These are phyloP conservation scores for Cydia splendana DNA, from an alignment of 1,140 invertebrate species.

Conservation along the genomic window DNA sequence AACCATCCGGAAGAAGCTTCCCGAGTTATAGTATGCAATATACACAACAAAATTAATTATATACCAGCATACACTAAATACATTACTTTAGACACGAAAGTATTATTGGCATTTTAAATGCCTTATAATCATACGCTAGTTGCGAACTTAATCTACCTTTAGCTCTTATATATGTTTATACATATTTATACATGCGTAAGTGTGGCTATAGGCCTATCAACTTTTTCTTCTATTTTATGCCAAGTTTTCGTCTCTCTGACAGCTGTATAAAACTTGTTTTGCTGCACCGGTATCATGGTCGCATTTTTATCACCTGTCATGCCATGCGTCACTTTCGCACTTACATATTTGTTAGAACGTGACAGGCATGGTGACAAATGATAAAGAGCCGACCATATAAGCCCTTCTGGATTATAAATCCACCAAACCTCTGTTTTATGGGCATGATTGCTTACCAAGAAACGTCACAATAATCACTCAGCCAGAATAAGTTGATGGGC, in stretches of 20 bases:
- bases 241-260: neutral
- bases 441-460: neutral
- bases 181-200: slow-evolving; percentile 31
- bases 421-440: neutral
- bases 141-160: slow-evolving; percentile 26
- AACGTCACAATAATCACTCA: neutral
- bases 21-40: slow-evolving; percentile 43
- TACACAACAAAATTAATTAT: slow-evolving; percentile 47
- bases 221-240: neutral
- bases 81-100: slow-evolving; percentile 36
- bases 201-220: slow-evolving; percentile 20
- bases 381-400: too few relatives aligned
- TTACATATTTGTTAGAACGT: too few relatives aligned
- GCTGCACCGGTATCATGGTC: too few relatives aligned
- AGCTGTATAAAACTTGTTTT: neutral
- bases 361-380: too few relatives aligned
- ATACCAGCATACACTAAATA: slow-evolving; percentile 41
- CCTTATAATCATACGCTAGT: slow-evolving; percentile 38
- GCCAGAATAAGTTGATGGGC: neutral
- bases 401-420: neutral
- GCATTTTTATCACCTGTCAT: too few relatives aligned
- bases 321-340: too few relatives aligned
- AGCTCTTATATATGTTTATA: slow-evolving; percentile 33
- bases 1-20: slow-evolving; percentile 41
- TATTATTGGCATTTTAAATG: slow-evolving; percentile 43